phyloP scores from a whole-genome alignment of 2,888 invertebrate genomes.

The Pristionchus entomophagus region DNA sequence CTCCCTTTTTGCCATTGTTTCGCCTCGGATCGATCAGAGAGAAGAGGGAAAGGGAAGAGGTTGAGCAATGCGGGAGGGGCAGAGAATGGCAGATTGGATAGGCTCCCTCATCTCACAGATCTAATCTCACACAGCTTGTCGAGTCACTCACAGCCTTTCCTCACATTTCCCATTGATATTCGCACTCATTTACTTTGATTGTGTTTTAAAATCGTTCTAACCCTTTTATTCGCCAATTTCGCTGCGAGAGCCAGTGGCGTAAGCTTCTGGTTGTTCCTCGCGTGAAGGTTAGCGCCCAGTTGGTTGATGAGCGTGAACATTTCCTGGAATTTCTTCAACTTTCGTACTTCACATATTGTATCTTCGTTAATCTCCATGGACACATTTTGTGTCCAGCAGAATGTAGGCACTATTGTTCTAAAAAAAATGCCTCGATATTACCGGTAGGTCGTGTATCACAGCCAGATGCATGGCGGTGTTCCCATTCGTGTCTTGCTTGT shows the following conservation, averaged over 20 bases:
- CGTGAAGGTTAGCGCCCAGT: constrained; percentile 88
- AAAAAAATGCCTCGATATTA: too few species aligned
- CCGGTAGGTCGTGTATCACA: constrained; percentile 93
- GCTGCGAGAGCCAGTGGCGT: constrained; percentile 89
- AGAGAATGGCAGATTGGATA: constrained; percentile 18
- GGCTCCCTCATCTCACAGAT: constrained; percentile 39
- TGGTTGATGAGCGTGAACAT: constrained; percentile 96
- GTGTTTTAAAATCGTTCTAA: not conserved
- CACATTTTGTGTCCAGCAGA: too few species aligned
- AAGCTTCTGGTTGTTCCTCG: constrained; percentile 88
- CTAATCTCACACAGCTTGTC: constrained; percentile 25
- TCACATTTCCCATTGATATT: not conserved
- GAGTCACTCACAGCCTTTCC: not conserved
- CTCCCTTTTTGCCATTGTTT: constrained; percentile 35
- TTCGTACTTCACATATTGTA: not conserved
- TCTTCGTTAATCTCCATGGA: not conserved
- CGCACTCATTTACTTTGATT: not conserved
- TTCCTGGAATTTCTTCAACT: constrained; percentile 69
- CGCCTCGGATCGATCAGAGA: constrained; percentile 11
- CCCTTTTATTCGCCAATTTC: constrained; percentile 68
- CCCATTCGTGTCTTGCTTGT: constrained; percentile 95
- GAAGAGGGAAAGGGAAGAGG: not conserved
- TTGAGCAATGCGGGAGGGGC: too few species aligned
- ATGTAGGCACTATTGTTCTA: too few species aligned
- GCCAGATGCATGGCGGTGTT: constrained; percentile 97